A percentile compares a stretch with the other conserved stretches of the same genome.
These are phyloP conservation scores for Uloborus plumipes DNA, from an alignment of 2,888 invertebrate species.

Conservation along the genomic window DNA sequence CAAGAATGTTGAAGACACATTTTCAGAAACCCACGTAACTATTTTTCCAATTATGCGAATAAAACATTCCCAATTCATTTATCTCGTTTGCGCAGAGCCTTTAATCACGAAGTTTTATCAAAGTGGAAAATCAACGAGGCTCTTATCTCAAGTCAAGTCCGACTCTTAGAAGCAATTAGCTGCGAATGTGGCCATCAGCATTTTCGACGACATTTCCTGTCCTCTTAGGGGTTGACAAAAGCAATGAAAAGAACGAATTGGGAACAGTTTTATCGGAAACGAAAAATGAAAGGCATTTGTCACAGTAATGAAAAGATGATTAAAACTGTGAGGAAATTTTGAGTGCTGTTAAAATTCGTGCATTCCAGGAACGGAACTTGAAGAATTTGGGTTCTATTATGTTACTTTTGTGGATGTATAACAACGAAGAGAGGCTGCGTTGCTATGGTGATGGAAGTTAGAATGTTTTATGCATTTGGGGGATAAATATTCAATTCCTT, in stretches of 20 bases:
- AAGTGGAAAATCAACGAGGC: conserved; percentile 23
- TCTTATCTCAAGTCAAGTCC: conserved; percentile 35
- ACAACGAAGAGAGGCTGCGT: too few species aligned
- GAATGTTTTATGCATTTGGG: too few species aligned
- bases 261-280: conserved; percentile 30
- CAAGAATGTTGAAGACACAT: too few species aligned
- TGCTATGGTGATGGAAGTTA: too few species aligned
- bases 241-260: not conserved
- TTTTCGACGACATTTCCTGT: conserved; percentile 17
- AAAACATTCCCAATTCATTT: too few species aligned
- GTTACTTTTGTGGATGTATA: too few species aligned
- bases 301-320: conserved; percentile 55
- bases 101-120: conserved; percentile 44
- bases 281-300: conserved; percentile 25
- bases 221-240: too few species aligned
- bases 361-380: too few species aligned
- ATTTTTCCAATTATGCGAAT: too few species aligned
- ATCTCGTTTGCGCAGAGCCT: not conserved
- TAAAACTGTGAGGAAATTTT: conserved; percentile 43
- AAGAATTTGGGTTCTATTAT: too few species aligned
- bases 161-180: conserved; percentile 39
- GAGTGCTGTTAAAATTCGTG: conserved; percentile 14
- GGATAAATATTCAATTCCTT: too few species aligned
- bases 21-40: too few species aligned
- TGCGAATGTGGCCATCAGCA: conserved; percentile 44